Evolutionary conservation across 2,797 vertebrate genomes (phyloP), one percentile per base, ranked within the genome.

Genomic region (Esox lucius): DNA sequence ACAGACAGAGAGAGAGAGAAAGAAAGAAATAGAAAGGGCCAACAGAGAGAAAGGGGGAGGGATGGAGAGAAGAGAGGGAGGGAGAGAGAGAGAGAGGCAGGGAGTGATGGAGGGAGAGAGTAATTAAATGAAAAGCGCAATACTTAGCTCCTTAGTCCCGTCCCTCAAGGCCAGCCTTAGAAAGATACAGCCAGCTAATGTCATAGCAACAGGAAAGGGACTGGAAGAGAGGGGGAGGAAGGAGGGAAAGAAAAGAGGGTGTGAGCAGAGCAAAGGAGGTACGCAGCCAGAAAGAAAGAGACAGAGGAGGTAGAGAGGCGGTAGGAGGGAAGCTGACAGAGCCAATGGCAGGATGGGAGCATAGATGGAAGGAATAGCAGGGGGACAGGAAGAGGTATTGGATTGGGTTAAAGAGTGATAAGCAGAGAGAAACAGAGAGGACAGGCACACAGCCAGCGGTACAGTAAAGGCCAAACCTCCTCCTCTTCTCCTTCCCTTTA

Each of bases 111-210:
- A 59, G 68, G 53, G 42, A 65, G 62, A 83, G 78, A 83, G 81
- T 91, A 90, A 91, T 90, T 90, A 87, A 90, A 90, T 87, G 82
- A 92, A 90, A 89, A 88, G 82, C 91, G 85, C 85, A 86, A 90
- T 90, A 88, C 85, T 91, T 89, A 89, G 84, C 87, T 88, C 87
- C 87, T 88, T 86, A 87, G 86, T 87, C 88, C 83, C 85, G 87
- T 91, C 87, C 87, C 86, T 88, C 85, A 89, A 91, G 90, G 85
- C 85, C 56, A 42, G 78, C 80, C 83, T 88, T 85, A 87, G 85
- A 87, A 81, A 61, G 85, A 84, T 85, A 89, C 83, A 85, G 85
- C 87, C 80, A 88, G 87, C 84, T 88, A 90, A 91, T 91, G 90
- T 91, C 90, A 91, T 92, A 91, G 90, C 90, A 92, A 91, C 88